Percentiles rank a stretch among this genome's conserved stretches.
These are phyloP conservation scores for Linnaemya vulpina DNA, from an alignment of 2,888 invertebrate genomes.

Conservation along the genomic window DNA sequence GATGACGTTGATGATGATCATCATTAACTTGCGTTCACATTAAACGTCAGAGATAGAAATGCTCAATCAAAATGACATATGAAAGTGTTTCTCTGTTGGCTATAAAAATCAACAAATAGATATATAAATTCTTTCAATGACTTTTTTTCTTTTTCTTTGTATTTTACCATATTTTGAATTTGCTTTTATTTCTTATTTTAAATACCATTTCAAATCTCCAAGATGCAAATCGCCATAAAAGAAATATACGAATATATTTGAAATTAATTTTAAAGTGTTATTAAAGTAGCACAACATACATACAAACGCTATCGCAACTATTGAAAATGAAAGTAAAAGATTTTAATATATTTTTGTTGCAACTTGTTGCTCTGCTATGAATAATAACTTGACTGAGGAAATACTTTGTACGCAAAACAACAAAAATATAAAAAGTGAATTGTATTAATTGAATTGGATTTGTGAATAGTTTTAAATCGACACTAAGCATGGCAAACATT, in stretches of 20 bases:
- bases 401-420: constrained; percentile 4
- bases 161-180: not conserved
- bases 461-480: constrained; percentile 37
- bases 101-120: constrained; percentile 34
- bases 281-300: constrained; percentile 25
- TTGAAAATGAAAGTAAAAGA: constrained; percentile 58
- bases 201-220: constrained; percentile 26
- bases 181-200: not conserved
- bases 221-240: constrained; percentile 49
- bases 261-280: not conserved
- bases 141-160: constrained; percentile 6
- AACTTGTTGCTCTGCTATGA: constrained; percentile 26
- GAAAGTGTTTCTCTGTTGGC: constrained; percentile 48
- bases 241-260: not conserved
- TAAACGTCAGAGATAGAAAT: constrained; percentile 51
- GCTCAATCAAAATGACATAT: constrained; percentile 62
- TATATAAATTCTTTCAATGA: constrained; percentile 48
- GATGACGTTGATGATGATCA: constrained; percentile 15
- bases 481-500: constrained; percentile 7
- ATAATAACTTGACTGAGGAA: constrained; percentile 43
- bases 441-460: constrained; percentile 38
- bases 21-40: constrained; percentile 64
- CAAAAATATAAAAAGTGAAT: constrained; percentile 40
- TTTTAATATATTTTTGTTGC: constrained; percentile 1
- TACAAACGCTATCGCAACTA: constrained; percentile 19